Percentiles rank a stretch among this genome's conserved stretches.
phyloP scores from a whole-genome alignment of 2,797 vertebrate species.

The Semaprochilodus insignis region DNA sequence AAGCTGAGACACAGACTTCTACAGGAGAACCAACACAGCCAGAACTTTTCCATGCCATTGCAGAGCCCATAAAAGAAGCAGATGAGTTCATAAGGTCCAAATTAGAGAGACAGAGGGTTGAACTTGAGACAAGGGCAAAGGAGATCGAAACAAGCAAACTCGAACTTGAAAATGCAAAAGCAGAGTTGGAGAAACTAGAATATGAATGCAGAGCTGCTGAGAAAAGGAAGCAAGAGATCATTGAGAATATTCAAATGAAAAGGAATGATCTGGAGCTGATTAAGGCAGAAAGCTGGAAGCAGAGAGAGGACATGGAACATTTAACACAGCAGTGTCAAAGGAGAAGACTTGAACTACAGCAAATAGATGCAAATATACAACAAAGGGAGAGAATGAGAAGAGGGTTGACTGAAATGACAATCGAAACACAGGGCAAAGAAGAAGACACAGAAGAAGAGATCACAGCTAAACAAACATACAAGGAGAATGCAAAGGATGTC shows the following conservation, averaged over 20 bases:
- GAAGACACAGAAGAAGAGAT: background rate
- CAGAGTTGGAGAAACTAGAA: constrained; percentile 4
- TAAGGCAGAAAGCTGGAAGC: constrained; percentile 7
- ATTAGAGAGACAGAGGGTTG: background rate
- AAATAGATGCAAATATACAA: constrained; percentile 30
- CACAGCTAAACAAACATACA: background rate
- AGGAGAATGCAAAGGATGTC: background rate
- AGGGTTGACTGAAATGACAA: constrained; percentile 8
- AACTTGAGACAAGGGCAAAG: constrained; percentile 25
- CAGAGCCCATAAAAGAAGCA: background rate
- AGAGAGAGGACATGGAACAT: constrained; percentile 20
- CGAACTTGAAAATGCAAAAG: constrained; percentile 26
- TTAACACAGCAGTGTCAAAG: constrained; percentile 25
- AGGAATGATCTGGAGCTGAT: constrained; percentile 41
- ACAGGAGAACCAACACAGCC: background rate
- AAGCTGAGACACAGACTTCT: constrained; percentile 22
- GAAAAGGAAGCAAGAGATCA: constrained; percentile 28
- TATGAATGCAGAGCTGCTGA: constrained; percentile 34
- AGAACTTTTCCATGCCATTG: background rate
- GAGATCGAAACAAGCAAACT: constrained; percentile 12
- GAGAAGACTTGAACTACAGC: constrained; percentile 36
- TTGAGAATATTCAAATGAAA: constrained; percentile 18
- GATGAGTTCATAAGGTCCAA: constrained; percentile 12
- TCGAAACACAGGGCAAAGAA: background rate
- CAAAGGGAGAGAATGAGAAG: constrained; percentile 24